Evolutionary conservation across 2,113 vertebrate genomes (phyloP).

Genomic region (Narcine bancroftii): DNA sequence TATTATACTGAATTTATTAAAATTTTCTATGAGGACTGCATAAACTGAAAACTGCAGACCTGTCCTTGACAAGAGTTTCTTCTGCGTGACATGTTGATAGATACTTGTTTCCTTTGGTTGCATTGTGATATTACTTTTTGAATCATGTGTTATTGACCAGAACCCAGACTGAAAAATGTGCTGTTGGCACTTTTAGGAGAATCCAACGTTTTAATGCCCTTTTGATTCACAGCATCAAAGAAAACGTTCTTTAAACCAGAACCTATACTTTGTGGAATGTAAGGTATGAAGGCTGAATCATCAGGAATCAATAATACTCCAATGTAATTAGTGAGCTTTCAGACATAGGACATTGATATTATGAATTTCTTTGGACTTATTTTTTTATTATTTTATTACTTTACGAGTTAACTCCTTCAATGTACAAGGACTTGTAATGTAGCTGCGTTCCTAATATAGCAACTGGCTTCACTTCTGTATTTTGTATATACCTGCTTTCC

Average conservation of each 20-base stretch:
- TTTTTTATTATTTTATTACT: neutral
- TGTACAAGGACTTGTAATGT: too few relatives aligned
- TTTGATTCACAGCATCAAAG: slow-evolving; percentile 12
- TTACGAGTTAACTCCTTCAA: neutral
- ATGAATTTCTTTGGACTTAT: neutral
- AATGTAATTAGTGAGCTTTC: neutral
- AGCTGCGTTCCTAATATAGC: neutral
- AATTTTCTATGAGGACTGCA: neutral
- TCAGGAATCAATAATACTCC: neutral
- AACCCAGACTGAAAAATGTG: slow-evolving; percentile 9
- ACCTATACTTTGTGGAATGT: neutral
- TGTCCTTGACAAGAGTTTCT: neutral
- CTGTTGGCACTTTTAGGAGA: slow-evolving; percentile 21
- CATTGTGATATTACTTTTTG: neutral
- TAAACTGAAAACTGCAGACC: neutral
- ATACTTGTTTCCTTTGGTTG: neutral
- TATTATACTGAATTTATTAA: slow-evolving; percentile 10
- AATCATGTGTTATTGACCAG: neutral
- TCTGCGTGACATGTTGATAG: slow-evolving; percentile 3
- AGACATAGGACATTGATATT: neutral
- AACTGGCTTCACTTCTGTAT: neutral
- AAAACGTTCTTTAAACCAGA: slow-evolving; percentile 21
- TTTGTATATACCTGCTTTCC: neutral
- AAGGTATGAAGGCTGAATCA: neutral
- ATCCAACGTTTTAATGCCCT: neutral